Evolutionary conservation across 23 tunicate species (phyloP).

Genomic region (Clavelina lepadiformis): DNA sequence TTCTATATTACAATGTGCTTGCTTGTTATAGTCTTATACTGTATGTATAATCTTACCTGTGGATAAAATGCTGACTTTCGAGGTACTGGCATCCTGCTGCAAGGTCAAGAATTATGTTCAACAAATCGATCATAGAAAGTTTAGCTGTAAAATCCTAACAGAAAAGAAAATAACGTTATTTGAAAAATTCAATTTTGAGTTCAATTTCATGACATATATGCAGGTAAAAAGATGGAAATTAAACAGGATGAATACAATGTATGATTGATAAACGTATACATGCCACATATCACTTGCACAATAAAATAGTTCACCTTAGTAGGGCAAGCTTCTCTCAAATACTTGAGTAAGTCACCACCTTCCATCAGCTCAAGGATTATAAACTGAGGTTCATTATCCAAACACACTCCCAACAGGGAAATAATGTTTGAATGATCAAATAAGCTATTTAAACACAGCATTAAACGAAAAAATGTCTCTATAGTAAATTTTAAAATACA

Average conservation of each 20-base stretch:
- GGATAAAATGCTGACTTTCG: constrained; percentile 60
- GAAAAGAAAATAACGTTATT: background rate
- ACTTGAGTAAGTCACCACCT: constrained; percentile 66
- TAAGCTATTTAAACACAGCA: constrained; percentile 9
- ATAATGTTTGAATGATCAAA: constrained; percentile 74
- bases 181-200: background rate
- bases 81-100: constrained; percentile 71
- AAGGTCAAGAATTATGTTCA: constrained; percentile 54
- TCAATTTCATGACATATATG: no score
- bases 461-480: background rate
- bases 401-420: constrained; percentile 70
- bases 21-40: no score
- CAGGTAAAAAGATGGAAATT: no score
- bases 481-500: background rate
- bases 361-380: constrained; percentile 74
- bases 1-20: no score
- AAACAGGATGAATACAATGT: no score
- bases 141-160: constrained; percentile 27
- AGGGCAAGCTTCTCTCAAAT: constrained; percentile 50
- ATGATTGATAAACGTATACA: no score
- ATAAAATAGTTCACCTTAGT: background rate
- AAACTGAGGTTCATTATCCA: constrained; percentile 55
- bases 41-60: constrained; percentile 43
- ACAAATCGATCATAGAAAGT: constrained; percentile 35
- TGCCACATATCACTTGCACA: background rate